A percentile compares a stretch with the other conserved stretches of the same genome.
Evolutionary conservation across 2,113 vertebrate species (phyloP).

Genomic region (Empidonax traillii): DNA sequence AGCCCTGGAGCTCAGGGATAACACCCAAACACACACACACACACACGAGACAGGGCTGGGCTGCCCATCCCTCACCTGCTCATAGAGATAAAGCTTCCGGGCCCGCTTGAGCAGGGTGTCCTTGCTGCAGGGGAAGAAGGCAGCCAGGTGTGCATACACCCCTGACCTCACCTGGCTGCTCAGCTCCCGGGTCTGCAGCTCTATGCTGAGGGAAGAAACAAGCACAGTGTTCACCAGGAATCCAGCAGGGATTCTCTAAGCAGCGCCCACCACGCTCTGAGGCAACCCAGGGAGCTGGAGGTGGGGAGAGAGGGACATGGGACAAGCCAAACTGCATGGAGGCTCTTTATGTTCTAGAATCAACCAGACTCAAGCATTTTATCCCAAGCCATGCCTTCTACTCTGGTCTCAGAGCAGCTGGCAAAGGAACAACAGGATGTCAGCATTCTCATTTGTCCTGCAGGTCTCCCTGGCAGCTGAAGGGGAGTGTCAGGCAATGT

Average conservation of each 20-base stretch:
- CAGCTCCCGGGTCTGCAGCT: slow-evolving; percentile 85
- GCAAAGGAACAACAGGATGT: neutral
- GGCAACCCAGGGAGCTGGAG: neutral
- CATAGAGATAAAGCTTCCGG: slow-evolving; percentile 81
- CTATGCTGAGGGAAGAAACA: slow-evolving; percentile 79
- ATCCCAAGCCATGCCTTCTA: neutral
- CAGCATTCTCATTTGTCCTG: neutral
- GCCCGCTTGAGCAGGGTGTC: slow-evolving; percentile 87
- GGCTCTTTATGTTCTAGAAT: neutral
- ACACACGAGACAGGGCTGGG: rapidly evolving
- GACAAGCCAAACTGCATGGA: rapidly evolving
- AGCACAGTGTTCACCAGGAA: neutral
- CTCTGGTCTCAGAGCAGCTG: neutral
- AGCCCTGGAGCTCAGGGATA: neutral
- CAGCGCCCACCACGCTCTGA: neutral
- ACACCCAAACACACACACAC: neutral
- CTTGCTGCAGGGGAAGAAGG: slow-evolving; percentile 92
- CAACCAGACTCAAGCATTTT: neutral
- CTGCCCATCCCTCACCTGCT: slow-evolving; percentile 76
- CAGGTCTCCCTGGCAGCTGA: neutral
- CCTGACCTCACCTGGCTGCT: slow-evolving; percentile 83
- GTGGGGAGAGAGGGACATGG: neutral
- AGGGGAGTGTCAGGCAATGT: neutral
- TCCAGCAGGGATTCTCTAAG: neutral
- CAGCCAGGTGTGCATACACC: slow-evolving; percentile 87